Evolutionary conservation across 2,888 invertebrate genomes (phyloP).

Genomic region (Omphaloscelis lunosa): DNA sequence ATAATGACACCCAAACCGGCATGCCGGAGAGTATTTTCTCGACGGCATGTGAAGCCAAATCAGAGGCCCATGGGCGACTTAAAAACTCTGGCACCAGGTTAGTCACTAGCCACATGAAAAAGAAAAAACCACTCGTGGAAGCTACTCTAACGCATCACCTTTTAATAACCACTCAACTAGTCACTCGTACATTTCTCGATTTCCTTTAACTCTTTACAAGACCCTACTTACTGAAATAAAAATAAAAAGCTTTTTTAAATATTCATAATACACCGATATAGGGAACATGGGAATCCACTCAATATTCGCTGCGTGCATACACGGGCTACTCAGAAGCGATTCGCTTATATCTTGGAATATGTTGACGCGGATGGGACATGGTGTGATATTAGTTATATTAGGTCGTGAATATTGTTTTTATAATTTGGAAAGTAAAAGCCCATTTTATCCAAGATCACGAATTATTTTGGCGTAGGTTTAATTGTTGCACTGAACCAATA

Average conservation of each 20-base stretch:
- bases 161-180: background rate
- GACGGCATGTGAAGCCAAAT: too few relatives aligned
- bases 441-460: background rate
- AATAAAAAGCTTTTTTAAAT: slow-evolving; percentile 57
- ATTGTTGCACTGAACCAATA: too few relatives aligned
- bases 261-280: slow-evolving; percentile 63
- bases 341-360: slow-evolving; percentile 62
- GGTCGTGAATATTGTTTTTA: background rate
- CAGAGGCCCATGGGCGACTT: too few relatives aligned
- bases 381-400: background rate
- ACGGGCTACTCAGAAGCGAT: slow-evolving; percentile 56
- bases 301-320: slow-evolving; percentile 66
- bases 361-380: slow-evolving; percentile 35
- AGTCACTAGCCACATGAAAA: too few relatives aligned
- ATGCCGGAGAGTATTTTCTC: too few relatives aligned
- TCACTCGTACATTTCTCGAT: slow-evolving; percentile 22
- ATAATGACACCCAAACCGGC: too few relatives aligned
- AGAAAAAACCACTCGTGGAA: too few relatives aligned
- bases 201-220: slow-evolving; percentile 9
- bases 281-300: slow-evolving; percentile 75
- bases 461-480: background rate
- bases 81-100: too few relatives aligned
- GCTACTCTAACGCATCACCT: background rate
- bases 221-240: slow-evolving; percentile 26
- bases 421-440: background rate